phyloP scores from a whole-genome alignment of 2,113 vertebrate genomes.

The Trichomycterus rosablanca region DNA sequence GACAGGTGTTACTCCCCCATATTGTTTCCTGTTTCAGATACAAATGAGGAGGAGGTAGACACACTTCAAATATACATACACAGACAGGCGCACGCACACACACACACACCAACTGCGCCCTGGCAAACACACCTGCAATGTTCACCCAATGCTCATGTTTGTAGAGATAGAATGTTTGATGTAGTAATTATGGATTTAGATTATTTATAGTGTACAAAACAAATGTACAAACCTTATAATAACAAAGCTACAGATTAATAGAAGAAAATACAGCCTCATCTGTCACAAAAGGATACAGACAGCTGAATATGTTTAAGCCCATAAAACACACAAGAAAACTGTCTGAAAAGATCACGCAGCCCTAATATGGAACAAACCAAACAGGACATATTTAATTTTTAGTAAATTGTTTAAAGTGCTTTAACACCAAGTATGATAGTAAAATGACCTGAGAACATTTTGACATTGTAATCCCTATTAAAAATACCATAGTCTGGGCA shows the following conservation, averaged over 20 bases:
- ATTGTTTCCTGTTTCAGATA: constrained; percentile 64
- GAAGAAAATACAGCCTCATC: not conserved
- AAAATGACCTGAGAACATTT: too few relatives aligned
- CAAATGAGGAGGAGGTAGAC: constrained; percentile 34
- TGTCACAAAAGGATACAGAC: too few relatives aligned
- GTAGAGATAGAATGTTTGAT: not conserved
- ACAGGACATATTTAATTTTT: too few relatives aligned
- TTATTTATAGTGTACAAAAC: constrained; percentile 11
- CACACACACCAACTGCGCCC: constrained; percentile 28
- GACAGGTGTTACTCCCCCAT: constrained; percentile 66
- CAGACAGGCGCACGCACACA: constrained; percentile 1
- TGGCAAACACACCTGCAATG: constrained; percentile 45
- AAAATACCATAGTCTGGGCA: too few relatives aligned
- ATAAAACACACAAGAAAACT: too few relatives aligned
- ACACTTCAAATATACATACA: constrained; percentile 23
- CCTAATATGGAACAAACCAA: too few relatives aligned
- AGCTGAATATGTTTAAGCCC: too few relatives aligned
- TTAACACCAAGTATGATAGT: too few relatives aligned
- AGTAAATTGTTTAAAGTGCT: too few relatives aligned
- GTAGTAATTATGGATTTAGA: not conserved
- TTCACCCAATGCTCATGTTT: constrained; percentile 1
- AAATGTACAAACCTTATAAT: constrained; percentile 1
- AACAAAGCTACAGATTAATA: constrained; percentile 4
- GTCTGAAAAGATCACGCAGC: too few relatives aligned
- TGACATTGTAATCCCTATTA: too few relatives aligned